These are phyloP conservation scores for Trachelus iudaicus DNA, from an alignment of 2,888 invertebrate genomes.

Conservation along the genomic window DNA sequence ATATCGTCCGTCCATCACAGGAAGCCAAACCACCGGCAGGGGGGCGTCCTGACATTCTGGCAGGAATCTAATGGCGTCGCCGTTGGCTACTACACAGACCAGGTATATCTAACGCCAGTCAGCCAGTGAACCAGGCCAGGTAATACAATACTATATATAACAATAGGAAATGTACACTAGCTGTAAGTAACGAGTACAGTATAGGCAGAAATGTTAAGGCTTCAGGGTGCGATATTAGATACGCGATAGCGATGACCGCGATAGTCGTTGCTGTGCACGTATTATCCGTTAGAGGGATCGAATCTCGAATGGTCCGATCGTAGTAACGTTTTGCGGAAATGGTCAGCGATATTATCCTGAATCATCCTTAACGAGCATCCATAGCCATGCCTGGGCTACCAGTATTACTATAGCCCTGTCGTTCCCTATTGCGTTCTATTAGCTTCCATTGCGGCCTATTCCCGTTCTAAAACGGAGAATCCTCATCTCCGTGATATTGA, in stretches of 20 bases:
- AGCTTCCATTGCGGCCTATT: not conserved
- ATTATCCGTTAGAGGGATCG: constrained; percentile 15
- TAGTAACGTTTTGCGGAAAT: constrained; percentile 35
- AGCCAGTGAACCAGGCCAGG: not conserved
- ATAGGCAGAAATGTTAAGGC: not conserved
- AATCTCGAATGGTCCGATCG: constrained; percentile 14
- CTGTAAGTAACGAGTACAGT: not conserved
- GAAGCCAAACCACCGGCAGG: not conserved
- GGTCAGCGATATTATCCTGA: constrained; percentile 41
- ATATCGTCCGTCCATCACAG: not conserved
- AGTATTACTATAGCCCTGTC: constrained; percentile 4
- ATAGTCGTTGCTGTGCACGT: constrained; percentile 7
- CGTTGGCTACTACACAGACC: not conserved
- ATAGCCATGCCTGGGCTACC: constrained; percentile 16
- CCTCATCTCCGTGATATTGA: not conserved
- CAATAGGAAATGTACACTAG: not conserved
- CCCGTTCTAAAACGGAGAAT: not conserved
- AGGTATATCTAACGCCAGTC: not conserved
- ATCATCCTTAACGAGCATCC: constrained; percentile 38
- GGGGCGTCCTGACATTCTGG: not conserved
- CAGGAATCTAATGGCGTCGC: not conserved
- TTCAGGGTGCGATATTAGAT: not conserved
- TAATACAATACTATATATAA: not conserved
- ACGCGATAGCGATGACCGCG: not conserved
- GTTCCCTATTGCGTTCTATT: constrained; percentile 13